Percentiles rank a stretch among this genome's conserved stretches.
Evolutionary conservation across 1,140 invertebrate species (phyloP).

Genomic region (Asobara japonica): DNA sequence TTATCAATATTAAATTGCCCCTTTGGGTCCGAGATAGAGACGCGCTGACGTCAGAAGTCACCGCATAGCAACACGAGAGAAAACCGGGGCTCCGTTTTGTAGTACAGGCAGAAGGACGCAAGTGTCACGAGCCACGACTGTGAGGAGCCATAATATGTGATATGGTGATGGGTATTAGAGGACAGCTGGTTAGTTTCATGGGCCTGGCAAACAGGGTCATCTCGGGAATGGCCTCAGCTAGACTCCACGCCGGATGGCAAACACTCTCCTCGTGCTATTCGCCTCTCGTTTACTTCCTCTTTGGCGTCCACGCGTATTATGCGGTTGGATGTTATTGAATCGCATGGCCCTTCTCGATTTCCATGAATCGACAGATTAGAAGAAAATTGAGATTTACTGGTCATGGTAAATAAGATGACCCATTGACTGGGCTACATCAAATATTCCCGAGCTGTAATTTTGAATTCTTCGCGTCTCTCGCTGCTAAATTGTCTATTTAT

Average conservation of each 20-base stretch:
- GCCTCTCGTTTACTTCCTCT: constrained; percentile 26
- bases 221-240: not conserved
- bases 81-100: constrained; percentile 27
- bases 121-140: constrained; percentile 27
- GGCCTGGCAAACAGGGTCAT: not conserved
- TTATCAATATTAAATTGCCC: constrained; percentile 61
- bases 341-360: constrained; percentile 9
- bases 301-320: not conserved
- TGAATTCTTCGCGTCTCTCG: no score
- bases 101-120: constrained; percentile 43
- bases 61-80: constrained; percentile 58
- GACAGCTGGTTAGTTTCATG: not conserved
- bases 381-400: not conserved
- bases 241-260: not conserved
- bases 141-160: not conserved
- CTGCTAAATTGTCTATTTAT: no score
- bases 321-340: constrained; percentile 6
- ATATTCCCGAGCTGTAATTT: not conserved
- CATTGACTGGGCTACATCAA: not conserved
- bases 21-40: constrained; percentile 41
- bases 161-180: constrained; percentile 13
- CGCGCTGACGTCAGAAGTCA: constrained; percentile 55
- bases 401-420: not conserved
- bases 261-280: constrained; percentile 11
- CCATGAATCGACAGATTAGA: not conserved